These are phyloP conservation scores for Bolborhynchus lineola DNA, from an alignment of 2,113 vertebrate genomes.

Conservation along the genomic window DNA sequence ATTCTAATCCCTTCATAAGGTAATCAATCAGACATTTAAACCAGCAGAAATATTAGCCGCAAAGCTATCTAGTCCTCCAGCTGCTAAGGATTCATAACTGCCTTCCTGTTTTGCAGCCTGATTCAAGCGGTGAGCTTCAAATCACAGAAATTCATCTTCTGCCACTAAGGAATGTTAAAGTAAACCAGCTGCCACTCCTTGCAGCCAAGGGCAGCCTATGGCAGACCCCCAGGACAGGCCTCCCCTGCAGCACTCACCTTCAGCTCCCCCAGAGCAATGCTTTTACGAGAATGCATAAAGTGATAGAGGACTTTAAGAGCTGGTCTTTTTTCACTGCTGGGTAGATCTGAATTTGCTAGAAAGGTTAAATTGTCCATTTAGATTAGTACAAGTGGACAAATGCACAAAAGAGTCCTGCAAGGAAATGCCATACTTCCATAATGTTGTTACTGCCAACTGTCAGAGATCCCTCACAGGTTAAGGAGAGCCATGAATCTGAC, in stretches of 20 bases:
- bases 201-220: not conserved
- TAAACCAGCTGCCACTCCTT: not conserved
- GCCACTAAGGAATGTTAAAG: not conserved
- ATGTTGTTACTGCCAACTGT: not conserved
- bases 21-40: not conserved
- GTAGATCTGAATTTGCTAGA: not conserved
- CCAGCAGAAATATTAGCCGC: not conserved
- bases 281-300: accelerated
- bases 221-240: not conserved
- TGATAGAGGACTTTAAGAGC: not conserved
- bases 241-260: not conserved
- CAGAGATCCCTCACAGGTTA: not conserved
- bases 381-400: not conserved
- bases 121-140: not conserved
- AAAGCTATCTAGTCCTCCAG: constrained; percentile 16
- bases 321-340: not conserved
- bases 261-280: accelerated
- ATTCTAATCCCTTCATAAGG: not conserved
- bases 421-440: not conserved
- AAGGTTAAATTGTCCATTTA: not conserved
- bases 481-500: not conserved
- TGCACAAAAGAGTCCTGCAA: not conserved
- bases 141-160: not conserved
- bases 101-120: not conserved
- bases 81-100: not conserved